Evolutionary conservation across 2,888 invertebrate species (phyloP).

Genomic region (Athalia rosae): DNA sequence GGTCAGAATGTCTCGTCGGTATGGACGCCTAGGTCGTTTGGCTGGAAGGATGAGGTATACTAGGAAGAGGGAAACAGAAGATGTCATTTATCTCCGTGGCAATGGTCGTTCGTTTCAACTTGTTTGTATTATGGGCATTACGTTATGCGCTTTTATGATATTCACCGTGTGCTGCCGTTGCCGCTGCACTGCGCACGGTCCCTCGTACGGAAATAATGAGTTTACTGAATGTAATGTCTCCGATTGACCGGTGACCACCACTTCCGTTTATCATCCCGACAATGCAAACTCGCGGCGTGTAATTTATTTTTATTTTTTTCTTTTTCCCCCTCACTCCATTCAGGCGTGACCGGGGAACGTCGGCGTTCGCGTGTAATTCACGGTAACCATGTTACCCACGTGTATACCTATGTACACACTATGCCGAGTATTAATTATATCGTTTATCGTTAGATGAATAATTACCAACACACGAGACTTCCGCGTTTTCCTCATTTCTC

Average conservation of each 20-base stretch:
- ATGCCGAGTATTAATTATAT: neutral
- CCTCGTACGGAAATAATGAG: neutral
- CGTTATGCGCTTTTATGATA: neutral
- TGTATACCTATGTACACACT: too few species aligned
- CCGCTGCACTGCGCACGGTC: neutral
- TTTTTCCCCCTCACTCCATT: neutral
- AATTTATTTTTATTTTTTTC: neutral
- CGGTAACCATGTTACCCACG: too few species aligned
- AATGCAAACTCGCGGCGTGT: neutral
- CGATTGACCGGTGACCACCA: constrained; percentile 12
- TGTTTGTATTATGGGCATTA: constrained; percentile 3
- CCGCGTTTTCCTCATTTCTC: neutral
- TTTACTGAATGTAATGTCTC: too few species aligned
- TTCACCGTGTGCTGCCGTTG: neutral
- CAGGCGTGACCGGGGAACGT: neutral
- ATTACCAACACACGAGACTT: neutral
- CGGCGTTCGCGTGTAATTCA: neutral
- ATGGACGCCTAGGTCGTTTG: too few species aligned
- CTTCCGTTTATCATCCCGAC: neutral
- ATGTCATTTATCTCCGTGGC: constrained; percentile 34
- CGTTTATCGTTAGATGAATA: neutral
- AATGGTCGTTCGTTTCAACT: constrained; percentile 13
- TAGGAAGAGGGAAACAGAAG: neutral
- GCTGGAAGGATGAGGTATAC: too few species aligned
- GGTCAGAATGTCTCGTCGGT: too few species aligned